A percentile compares a stretch with the other conserved stretches of the same genome.
Evolutionary conservation across 2,797 vertebrate species (phyloP).

Genomic region (Aldrovandia affinis): DNA sequence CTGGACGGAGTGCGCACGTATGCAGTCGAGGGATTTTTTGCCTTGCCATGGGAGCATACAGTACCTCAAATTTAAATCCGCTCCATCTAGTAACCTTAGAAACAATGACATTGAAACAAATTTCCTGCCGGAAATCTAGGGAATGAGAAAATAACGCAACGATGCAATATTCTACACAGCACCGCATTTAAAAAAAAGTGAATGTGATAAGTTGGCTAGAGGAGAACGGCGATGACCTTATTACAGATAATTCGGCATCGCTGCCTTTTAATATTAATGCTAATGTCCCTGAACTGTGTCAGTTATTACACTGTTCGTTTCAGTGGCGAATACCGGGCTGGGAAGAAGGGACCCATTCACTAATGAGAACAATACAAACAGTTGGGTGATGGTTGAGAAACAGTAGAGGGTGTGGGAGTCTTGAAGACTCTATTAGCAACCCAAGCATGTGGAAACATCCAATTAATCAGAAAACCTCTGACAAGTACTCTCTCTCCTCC

Average conservation of each 20-base stretch:
- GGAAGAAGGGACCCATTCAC: background rate
- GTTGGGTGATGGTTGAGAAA: background rate
- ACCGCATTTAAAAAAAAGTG: background rate
- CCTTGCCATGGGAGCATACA: background rate
- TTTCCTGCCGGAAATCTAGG: background rate
- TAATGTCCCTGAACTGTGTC: background rate
- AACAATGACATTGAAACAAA: background rate
- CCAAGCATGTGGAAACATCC: background rate
- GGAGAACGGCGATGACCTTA: background rate
- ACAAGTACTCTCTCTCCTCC: constrained; percentile 2
- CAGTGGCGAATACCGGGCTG: background rate
- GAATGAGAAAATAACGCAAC: background rate
- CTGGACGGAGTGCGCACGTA: background rate
- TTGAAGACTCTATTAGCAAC: background rate
- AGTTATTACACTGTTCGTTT: background rate
- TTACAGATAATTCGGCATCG: background rate
- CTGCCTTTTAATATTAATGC: background rate
- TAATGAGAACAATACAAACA: background rate
- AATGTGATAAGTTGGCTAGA: background rate
- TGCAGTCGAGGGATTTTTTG: background rate
- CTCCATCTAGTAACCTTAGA: background rate
- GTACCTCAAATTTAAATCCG: background rate
- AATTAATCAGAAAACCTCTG: constrained; percentile 14
- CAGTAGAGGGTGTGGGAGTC: background rate
- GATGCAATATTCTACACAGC: background rate